Conservation (phyloP, 2,113 vertebrate genomes). For the Corydoras maculifer region DNA sequence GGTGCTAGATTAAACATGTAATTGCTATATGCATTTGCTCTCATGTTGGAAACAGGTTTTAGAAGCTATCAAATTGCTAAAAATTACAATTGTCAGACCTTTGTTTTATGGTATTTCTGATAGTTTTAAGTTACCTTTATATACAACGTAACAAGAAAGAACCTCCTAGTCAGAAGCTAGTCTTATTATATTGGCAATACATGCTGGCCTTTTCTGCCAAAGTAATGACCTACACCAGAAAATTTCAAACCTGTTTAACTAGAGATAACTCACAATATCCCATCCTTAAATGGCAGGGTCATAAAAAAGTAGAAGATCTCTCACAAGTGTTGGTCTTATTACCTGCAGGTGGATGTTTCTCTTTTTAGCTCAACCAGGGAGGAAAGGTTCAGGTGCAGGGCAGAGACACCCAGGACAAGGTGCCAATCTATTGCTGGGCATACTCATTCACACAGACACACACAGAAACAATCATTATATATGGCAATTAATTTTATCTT, state of each 20-base stretch:
- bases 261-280: background rate
- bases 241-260: background rate
- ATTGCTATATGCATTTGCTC: constrained; percentile 23
- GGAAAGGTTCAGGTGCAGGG: too few relatives aligned
- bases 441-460: too few relatives aligned
- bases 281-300: constrained; percentile 13
- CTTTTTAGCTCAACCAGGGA: too few relatives aligned
- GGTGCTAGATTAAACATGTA: constrained; percentile 54
- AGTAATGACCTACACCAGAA: background rate
- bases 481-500: too few relatives aligned
- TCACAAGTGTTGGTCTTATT: background rate
- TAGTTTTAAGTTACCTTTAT: constrained; percentile 12
- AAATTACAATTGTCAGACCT: constrained; percentile 18
- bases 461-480: too few relatives aligned
- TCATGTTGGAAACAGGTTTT: constrained; percentile 34
- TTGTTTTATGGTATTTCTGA: constrained; percentile 6
- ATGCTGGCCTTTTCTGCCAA: background rate
- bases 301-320: constrained; percentile 5
- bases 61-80: constrained; percentile 18
- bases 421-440: too few relatives aligned
- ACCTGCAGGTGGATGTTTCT: background rate
- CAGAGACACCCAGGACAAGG: too few relatives aligned
- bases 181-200: background rate
- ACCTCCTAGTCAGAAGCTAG: constrained; percentile 13
- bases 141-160: constrained; percentile 19